Evolutionary conservation across 1,140 invertebrate genomes (phyloP).

Genomic region (Euwallacea similis): DNA sequence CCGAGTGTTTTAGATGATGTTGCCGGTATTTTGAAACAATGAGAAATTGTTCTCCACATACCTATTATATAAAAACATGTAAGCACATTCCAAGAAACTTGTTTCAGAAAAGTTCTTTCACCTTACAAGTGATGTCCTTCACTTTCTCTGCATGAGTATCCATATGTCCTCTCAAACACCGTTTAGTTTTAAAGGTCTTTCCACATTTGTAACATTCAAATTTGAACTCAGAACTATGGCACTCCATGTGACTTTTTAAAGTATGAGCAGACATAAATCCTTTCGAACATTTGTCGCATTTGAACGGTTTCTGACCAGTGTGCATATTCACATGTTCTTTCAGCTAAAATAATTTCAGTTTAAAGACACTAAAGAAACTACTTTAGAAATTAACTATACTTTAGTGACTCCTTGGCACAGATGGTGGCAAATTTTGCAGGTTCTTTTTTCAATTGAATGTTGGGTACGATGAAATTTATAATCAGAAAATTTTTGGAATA

Average conservation of each 20-base stretch:
- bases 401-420: constrained; percentile 47
- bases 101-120: constrained; percentile 14
- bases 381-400: constrained; percentile 4
- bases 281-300: constrained; percentile 63
- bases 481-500: constrained; percentile 40
- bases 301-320: constrained; percentile 69
- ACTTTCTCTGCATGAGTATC: constrained; percentile 41
- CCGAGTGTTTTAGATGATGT: constrained; percentile 34
- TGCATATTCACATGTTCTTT: constrained; percentile 68
- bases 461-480: constrained; percentile 41
- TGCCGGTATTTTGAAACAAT: constrained; percentile 28
- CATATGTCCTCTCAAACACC: constrained; percentile 43
- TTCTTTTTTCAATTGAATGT: constrained; percentile 53
- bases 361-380: not conserved
- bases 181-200: constrained; percentile 41
- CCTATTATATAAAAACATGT: constrained; percentile 24
- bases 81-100: no score
- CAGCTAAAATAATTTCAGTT: constrained; percentile 51
- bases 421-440: constrained; percentile 53
- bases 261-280: constrained; percentile 61
- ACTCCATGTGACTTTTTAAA: constrained; percentile 59
- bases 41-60: constrained; percentile 40
- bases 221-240: constrained; percentile 51
- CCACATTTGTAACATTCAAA: constrained; percentile 45
- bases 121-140: constrained; percentile 43